Conservation (phyloP, 1,140 invertebrate genomes). For the Saccostrea echinata region DNA sequence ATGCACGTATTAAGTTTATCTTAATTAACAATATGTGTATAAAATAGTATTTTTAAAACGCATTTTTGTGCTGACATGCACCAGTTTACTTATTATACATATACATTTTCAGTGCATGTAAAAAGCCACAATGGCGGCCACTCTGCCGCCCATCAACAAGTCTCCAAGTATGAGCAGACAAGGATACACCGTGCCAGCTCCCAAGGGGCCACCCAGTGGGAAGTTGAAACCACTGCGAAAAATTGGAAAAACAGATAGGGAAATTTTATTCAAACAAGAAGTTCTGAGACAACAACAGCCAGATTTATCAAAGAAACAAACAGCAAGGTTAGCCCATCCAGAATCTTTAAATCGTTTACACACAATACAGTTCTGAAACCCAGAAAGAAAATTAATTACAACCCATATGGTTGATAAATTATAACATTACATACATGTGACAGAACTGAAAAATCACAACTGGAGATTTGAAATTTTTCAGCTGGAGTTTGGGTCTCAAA, state of each 20-base stretch:
- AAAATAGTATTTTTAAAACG: too few species aligned
- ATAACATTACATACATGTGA: too few species aligned
- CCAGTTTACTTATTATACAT: too few species aligned
- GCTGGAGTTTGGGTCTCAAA: too few species aligned
- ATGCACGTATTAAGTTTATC: neutral
- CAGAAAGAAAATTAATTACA: too few species aligned
- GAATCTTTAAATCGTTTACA: too few species aligned
- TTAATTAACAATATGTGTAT: too few species aligned
- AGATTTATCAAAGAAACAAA: conserved; percentile 67
- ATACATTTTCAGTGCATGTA: conserved; percentile 40
- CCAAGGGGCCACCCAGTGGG: conserved; percentile 65
- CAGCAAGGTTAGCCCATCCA: conserved; percentile 59
- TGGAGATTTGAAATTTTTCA: too few species aligned
- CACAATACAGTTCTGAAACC: too few species aligned
- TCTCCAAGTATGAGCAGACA: conserved; percentile 55
- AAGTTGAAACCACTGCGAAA: conserved; percentile 62
- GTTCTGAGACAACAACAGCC: conserved; percentile 67
- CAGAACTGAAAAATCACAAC: too few species aligned
- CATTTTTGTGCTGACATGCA: too few species aligned
- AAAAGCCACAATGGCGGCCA: conserved; percentile 70
- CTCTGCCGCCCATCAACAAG: conserved; percentile 68
- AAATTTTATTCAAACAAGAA: conserved; percentile 62
- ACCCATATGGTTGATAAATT: too few species aligned
- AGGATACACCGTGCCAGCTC: conserved; percentile 59
- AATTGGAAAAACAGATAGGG: conserved; percentile 63